phyloP scores from a whole-genome alignment of 92 coral and sea anemone species.

The Diadumene lineata region DNA sequence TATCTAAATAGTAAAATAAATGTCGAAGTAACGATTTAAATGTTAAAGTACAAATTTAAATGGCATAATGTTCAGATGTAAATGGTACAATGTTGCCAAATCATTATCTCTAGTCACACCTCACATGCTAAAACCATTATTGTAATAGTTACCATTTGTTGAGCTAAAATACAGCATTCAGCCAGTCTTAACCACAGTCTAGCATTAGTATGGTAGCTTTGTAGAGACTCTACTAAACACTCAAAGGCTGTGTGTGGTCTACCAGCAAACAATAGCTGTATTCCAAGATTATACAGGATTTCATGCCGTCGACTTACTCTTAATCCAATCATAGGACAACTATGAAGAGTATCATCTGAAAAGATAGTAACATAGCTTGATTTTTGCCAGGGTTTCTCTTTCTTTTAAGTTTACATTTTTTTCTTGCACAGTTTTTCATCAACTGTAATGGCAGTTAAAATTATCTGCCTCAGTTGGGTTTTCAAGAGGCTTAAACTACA shows the following conservation, averaged over 20 bases:
- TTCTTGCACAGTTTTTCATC: background rate
- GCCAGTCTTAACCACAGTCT: constrained; percentile 98
- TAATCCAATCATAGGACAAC: constrained; percentile 75
- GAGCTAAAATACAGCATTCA: constrained; percentile 93
- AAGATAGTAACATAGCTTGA: background rate
- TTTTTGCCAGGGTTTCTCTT: too few relatives aligned
- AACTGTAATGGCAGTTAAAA: too few relatives aligned
- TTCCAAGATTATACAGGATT: constrained; percentile 91
- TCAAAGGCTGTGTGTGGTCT: constrained; percentile 94
- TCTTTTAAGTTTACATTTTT: background rate
- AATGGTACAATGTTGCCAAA: too few relatives aligned
- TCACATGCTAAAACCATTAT: too few relatives aligned
- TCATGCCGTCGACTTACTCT: constrained; percentile 86
- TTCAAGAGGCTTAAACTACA: too few relatives aligned
- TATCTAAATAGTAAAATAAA: too few relatives aligned
- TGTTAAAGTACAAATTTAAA: too few relatives aligned
- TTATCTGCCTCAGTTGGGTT: too few relatives aligned
- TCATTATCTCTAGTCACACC: too few relatives aligned
- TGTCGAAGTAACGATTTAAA: too few relatives aligned
- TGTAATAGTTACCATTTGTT: constrained; percentile 83
- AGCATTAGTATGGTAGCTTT: constrained; percentile 92
- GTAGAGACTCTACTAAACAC: constrained; percentile 92
- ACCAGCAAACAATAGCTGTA: constrained; percentile 89
- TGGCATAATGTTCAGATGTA: too few relatives aligned
- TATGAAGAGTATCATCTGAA: constrained; percentile 72